These are phyloP conservation scores for Lacanobia wlatinum DNA, from an alignment of 2,888 invertebrate species.

Conservation along the genomic window DNA sequence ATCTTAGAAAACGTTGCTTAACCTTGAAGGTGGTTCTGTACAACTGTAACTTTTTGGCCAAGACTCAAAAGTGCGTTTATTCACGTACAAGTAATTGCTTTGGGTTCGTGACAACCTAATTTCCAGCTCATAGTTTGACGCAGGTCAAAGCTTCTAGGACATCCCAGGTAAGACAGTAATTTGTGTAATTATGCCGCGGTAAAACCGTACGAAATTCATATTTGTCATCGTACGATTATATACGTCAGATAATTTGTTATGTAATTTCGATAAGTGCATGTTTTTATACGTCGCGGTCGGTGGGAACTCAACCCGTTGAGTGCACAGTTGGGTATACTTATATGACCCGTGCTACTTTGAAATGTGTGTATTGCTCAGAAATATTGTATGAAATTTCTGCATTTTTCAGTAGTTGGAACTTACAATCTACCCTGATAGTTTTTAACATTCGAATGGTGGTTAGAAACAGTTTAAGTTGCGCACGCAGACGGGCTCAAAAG, in stretches of 20 bases:
- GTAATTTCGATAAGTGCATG: slow-evolving; percentile 42
- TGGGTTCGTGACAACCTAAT: slow-evolving; percentile 24
- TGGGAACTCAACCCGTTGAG: neutral
- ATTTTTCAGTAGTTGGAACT: neutral
- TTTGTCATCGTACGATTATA: slow-evolving; percentile 26
- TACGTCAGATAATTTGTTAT: slow-evolving; percentile 34
- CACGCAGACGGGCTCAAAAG: no score
- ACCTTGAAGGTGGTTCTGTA: neutral
- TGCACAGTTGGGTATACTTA: neutral
- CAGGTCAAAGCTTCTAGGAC: slow-evolving; percentile 48
- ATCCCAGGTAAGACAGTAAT: slow-evolving; percentile 34
- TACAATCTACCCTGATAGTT: neutral
- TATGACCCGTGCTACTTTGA: neutral
- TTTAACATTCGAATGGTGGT: no score
- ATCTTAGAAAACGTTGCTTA: no score
- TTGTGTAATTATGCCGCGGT: slow-evolving; percentile 48
- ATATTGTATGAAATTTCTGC: neutral
- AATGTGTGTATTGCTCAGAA: neutral
- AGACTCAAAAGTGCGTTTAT: neutral
- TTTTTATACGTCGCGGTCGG: slow-evolving; percentile 5
- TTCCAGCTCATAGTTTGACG: slow-evolving; percentile 21
- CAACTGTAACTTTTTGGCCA: neutral
- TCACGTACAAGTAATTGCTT: neutral
- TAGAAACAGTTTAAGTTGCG: no score
- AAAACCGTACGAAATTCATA: slow-evolving; percentile 45